Evolutionary conservation across 2,888 invertebrate species (phyloP).

Genomic region (Morpho helenor): DNA sequence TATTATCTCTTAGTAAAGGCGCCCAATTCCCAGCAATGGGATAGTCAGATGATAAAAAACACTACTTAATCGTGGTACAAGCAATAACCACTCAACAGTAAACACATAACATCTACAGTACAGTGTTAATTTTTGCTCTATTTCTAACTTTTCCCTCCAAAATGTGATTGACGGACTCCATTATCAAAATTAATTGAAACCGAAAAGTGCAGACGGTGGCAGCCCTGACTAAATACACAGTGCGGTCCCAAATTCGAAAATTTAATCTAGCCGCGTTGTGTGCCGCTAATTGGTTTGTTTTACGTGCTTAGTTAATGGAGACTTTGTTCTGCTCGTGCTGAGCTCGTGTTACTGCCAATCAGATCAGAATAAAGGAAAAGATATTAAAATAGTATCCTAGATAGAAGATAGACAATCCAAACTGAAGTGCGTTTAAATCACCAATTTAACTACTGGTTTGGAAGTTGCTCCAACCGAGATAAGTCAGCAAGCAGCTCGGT

Average conservation of each 20-base stretch:
- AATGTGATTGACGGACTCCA: background rate
- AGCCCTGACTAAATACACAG: constrained; percentile 40
- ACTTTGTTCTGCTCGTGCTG: background rate
- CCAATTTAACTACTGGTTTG: no score
- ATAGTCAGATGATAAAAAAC: no score
- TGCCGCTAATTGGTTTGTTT: constrained; percentile 75
- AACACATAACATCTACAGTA: no score
- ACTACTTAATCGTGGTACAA: no score
- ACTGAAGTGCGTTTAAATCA: no score
- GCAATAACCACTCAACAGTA: no score
- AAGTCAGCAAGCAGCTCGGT: no score
- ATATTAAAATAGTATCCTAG: background rate
- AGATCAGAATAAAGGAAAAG: background rate
- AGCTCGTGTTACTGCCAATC: constrained; percentile 2
- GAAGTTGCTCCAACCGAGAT: no score
- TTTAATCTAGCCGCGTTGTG: constrained; percentile 74
- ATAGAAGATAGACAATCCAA: no score
- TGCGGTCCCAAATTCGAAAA: constrained; percentile 60
- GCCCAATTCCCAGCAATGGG: no score
- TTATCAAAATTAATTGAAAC: background rate
- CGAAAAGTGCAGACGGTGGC: constrained; percentile 16
- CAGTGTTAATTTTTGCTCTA: background rate
- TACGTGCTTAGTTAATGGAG: constrained; percentile 54
- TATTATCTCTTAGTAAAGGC: no score
- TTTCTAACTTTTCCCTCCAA: background rate